Base-by-base conservation (phyloP, 2,797 vertebrate species). In the Mastacembelus armatus region DNA sequence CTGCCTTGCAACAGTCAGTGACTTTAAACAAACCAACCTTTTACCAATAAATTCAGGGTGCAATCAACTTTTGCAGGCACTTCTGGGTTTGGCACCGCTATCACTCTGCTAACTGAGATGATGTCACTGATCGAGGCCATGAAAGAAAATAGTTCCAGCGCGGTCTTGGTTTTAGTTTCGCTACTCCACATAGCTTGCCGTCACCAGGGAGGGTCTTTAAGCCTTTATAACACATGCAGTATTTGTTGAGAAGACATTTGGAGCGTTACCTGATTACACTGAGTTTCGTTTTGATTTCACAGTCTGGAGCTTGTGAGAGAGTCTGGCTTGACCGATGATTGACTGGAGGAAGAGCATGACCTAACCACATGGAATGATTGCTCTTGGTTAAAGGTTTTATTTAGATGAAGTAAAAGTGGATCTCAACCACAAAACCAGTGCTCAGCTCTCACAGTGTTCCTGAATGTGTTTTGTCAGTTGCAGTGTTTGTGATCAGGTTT, bases 351-450 rank as follows among this genome's bases (percentile, higher is more conserved):
- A 33, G 59, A 63, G 47, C 42, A 57, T 52, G 32, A 43, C 35
- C 51, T n/a, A 58, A 78, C 77, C 73, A 33, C 65, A 68, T n/a
- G 51, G 38, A 62, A 51, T 15, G 33, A 24, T 29, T 27, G 44
- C 15, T 40, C 24, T 36, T 29, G 56, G 56, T 69, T 38, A 19
- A 67, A 43, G 51, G 33, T 73, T 82, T 78, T 67, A 71, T 82
- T 78, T 74, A 63, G 55, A 77, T 52, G 27, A 64, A 49, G 21
- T 42, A 42, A 47, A 72, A 39, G 58, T 24, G 22, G 50, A 75
- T 72, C 26, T 45, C 4, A 47, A 57, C 3, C 44, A 58, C 36
- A 58, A 36, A 59, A 48, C 3, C 29, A 58, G 16, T 21, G 22
- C n/a, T 36, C 0, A 18, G 12, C 18, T 38, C 30, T 60, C n/a